Conservation (phyloP, 2,888 invertebrate species). For the Neria commutata region DNA sequence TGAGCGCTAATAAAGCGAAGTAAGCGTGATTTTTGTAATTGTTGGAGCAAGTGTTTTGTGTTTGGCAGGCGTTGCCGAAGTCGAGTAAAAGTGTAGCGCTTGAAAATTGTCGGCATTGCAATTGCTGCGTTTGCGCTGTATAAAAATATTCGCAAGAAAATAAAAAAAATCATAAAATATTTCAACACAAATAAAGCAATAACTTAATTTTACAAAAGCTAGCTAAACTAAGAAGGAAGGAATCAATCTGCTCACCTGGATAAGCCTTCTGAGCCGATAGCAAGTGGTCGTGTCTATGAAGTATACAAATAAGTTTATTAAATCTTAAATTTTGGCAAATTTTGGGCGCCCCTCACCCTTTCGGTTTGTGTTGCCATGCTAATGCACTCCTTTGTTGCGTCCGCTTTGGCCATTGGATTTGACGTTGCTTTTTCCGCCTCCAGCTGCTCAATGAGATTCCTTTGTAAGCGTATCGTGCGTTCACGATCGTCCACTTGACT, state of each 20-base stretch:
- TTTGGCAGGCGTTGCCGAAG: not conserved
- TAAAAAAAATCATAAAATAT: too few species aligned
- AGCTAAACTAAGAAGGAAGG: too few species aligned
- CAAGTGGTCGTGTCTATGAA: constrained; percentile 61
- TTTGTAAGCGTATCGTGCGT: constrained; percentile 78
- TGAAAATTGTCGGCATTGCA: too few species aligned
- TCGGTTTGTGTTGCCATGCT: constrained; percentile 88
- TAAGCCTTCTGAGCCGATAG: constrained; percentile 61
- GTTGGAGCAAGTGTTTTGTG: not conserved
- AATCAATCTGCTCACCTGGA: constrained; percentile 60
- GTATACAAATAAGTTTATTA: constrained; percentile 24
- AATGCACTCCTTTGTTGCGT: constrained; percentile 66
- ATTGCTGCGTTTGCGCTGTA: too few species aligned
- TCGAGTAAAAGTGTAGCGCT: too few species aligned
- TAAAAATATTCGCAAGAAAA: too few species aligned
- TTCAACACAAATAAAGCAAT: too few species aligned
- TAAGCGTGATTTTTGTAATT: too few species aligned
- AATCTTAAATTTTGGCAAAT: constrained; percentile 1
- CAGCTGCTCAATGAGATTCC: constrained; percentile 74
- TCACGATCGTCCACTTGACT: constrained; percentile 88
- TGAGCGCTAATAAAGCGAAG: too few species aligned
- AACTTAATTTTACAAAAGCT: too few species aligned
- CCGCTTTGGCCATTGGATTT: constrained; percentile 19
- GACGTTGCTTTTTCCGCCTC: constrained; percentile 54
- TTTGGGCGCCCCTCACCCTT: constrained; percentile 67